Percentiles rank a stretch among this genome's conserved stretches.
These are phyloP conservation scores for Lymantria dispar DNA, from an alignment of 2,888 invertebrate species.

Conservation along the genomic window DNA sequence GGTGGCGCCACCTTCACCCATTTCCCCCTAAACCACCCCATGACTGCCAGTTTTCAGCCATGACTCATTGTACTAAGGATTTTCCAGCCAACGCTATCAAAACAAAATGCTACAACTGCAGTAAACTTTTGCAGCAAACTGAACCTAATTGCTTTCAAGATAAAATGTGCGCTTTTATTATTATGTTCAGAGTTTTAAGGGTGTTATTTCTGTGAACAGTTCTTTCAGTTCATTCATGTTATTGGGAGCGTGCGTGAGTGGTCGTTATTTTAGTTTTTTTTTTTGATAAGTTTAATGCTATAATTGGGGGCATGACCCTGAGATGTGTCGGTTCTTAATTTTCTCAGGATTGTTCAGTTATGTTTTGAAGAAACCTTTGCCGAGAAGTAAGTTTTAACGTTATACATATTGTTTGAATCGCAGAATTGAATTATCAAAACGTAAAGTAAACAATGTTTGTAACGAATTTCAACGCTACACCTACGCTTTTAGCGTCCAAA, in stretches of 20 bases:
- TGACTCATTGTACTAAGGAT: conserved; percentile 31
- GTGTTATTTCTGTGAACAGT: conserved; percentile 24
- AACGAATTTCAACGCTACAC: too few relatives aligned
- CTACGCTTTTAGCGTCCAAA: too few relatives aligned
- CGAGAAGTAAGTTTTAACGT: conserved; percentile 24
- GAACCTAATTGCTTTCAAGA: conserved; percentile 20
- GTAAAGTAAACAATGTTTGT: too few relatives aligned
- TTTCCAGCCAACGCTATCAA: conserved; percentile 19
- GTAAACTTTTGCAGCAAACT: conserved; percentile 11
- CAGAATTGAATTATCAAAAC: too few relatives aligned
- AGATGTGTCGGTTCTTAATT: conserved; percentile 44
- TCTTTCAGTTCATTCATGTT: conserved; percentile 31
- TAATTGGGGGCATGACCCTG: conserved; percentile 30
- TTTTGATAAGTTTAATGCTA: conserved; percentile 14
- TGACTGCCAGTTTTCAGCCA: conserved; percentile 16
- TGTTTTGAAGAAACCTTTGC: conserved; percentile 26
- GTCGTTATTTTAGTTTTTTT: conserved; percentile 22
- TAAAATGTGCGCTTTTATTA: conserved; percentile 19
- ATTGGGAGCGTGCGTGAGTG: conserved; percentile 23
- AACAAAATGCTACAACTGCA: conserved; percentile 18
- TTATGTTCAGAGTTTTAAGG: conserved; percentile 15
- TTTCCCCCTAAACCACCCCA: conserved; percentile 4
- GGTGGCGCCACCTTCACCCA: conserved; percentile 13
- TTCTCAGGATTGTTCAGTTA: conserved; percentile 29
- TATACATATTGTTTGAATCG: background rate